Evolutionary conservation across 2,888 invertebrate genomes (phyloP).

Genomic region (Acholoe squamosa): DNA sequence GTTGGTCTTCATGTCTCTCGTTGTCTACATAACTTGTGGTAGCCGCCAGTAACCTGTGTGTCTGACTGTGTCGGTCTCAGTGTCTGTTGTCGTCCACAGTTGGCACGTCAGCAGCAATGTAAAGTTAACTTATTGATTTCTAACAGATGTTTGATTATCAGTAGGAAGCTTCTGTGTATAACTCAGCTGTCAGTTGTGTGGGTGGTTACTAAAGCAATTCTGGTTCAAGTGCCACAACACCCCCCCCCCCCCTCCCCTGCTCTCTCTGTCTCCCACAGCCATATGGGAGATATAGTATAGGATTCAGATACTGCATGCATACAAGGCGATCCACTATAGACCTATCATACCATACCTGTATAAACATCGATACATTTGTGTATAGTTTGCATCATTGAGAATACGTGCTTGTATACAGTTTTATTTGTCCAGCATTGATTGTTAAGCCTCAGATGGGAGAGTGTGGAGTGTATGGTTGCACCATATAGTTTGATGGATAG

Average conservation of each 20-base stretch:
- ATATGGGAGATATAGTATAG: no score
- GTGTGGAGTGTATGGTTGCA: neutral
- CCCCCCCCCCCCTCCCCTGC: no score
- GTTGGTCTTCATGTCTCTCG: no score
- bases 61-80: neutral
- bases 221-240: no score
- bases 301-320: no score
- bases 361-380: constrained; percentile 20
- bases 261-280: no score
- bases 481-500: neutral
- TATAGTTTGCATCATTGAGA: neutral
- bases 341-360: neutral
- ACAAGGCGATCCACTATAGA: no score
- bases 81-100: neutral
- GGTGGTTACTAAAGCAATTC: neutral
- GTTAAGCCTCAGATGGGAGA: constrained; percentile 11
- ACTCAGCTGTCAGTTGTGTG: neutral
- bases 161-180: neutral
- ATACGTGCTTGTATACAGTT: neutral
- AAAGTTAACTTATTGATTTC: constrained; percentile 18
- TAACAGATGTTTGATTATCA: neutral
- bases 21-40: neutral
- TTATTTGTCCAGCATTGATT: neutral
- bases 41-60: neutral
- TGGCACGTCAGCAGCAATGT: neutral